Evolutionary conservation across 2,797 vertebrate species (phyloP), one percentile per base, ranked within the genome.

Genomic region (Buphagus erythrorhynchus): DNA sequence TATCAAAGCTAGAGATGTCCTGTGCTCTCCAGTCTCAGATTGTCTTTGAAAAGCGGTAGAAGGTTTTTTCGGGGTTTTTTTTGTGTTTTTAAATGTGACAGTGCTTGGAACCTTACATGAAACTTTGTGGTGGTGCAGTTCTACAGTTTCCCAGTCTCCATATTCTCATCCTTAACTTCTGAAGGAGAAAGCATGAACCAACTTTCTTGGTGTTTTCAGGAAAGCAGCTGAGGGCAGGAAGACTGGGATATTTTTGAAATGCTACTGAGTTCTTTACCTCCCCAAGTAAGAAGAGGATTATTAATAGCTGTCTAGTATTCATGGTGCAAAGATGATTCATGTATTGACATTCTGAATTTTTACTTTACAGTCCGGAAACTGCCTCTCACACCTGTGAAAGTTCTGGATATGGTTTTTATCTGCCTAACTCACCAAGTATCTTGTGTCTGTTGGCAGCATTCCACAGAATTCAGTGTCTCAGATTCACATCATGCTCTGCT

Each of bases 21-120:
- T 75, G 6, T 75, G 29, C 45, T 63, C 31, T 68, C 25, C 31
- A 71, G 36, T 90, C 57, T 63, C 45, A 68, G 45, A 75, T 36
- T 40, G 36, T 59, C 63, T 90, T 78, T 88, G 75, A 72, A 92
- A 68, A 78, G 18, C 38, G 77, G 29, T 8, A 45, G 49, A 67
- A 48, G 13, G 31, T 17, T 26, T 31, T 46, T 21, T 1, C n/a
- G n/a, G 1, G 5, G 0, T 0, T 5, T 29, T 62, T 54, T 29
- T 6, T 3, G 1, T 6, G 21, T 45, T 38, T 86, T 66, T 17
- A 14, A 5, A 24, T 42, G 6, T 36, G 45, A 45, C 33, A 76
- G 25, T 1, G 1, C 6, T 19, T 77, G 21, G 45, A 65, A 59
- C 31, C 3, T 31, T 48, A 22, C 18, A 16, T 31, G 19, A 59